Evolutionary conservation across 2,797 vertebrate genomes (phyloP).

Genomic region (Chelonia mydas): DNA sequence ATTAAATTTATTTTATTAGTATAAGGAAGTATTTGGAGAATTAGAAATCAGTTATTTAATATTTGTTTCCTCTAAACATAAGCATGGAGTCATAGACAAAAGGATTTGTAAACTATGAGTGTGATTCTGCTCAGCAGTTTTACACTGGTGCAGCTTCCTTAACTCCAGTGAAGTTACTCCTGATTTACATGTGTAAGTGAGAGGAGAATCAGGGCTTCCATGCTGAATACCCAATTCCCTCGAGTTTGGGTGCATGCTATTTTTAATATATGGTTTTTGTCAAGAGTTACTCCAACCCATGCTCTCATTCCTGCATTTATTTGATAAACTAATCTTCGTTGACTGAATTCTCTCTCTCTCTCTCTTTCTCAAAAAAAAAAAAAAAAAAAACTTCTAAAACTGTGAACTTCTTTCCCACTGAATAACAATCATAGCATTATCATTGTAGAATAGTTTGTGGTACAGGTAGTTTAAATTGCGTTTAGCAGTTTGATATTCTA

Average conservation of each 20-base stretch:
- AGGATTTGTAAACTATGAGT: not conserved
- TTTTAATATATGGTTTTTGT: not conserved
- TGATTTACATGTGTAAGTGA: no score
- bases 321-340: not conserved
- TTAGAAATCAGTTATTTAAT: not conserved
- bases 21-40: not conserved
- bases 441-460: not conserved
- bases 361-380: no score
- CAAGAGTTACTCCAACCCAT: not conserved
- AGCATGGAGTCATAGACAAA: not conserved
- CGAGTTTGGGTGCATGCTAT: not conserved
- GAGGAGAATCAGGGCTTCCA: no score
- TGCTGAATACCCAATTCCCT: fast-evolving
- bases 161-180: not conserved
- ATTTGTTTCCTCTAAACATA: not conserved
- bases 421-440: not conserved
- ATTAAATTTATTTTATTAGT: not conserved
- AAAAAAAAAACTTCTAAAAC: not conserved
- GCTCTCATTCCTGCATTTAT: not conserved
- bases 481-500: not conserved
- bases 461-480: not conserved
- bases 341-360: no score
- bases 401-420: not conserved
- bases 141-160: not conserved
- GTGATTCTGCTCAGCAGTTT: not conserved